These are phyloP conservation scores for Coelinius sp. DNA, from an alignment of 2,888 invertebrate species.

Conservation along the genomic window DNA sequence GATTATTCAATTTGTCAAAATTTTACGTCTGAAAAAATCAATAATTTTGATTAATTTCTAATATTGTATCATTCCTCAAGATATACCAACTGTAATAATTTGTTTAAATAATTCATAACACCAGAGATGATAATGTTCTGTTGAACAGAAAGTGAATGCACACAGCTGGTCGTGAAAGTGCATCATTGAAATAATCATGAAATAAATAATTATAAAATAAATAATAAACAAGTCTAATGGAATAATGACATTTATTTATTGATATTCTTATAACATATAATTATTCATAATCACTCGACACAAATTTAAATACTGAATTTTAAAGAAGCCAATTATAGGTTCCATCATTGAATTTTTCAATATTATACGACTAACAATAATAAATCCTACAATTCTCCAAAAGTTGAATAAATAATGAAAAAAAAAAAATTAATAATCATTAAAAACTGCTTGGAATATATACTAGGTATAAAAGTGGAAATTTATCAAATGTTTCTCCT, in stretches of 20 bases:
- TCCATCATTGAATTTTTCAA: not conserved
- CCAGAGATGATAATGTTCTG: not conserved
- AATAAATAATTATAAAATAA: conserved; percentile 46
- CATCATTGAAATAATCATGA: conserved; percentile 50
- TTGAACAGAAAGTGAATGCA: not conserved
- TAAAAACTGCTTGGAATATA: not conserved
- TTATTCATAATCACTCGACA: conserved; percentile 14
- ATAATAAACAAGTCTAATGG: conserved; percentile 1
- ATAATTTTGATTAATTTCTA: not conserved
- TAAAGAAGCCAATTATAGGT: not conserved
- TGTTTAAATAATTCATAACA: not conserved
- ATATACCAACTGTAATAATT: conserved; percentile 24
- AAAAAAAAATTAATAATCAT: not conserved
- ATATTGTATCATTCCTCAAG: not conserved
- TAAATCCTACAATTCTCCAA: not conserved
- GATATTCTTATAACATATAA: conserved; percentile 21
- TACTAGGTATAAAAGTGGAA: not conserved
- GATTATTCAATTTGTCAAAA: not conserved
- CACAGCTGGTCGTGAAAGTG: conserved; percentile 34
- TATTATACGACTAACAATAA: not conserved
- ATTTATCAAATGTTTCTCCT: not conserved
- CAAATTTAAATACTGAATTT: conserved; percentile 24
- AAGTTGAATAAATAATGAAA: not conserved
- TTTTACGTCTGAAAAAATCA: not conserved
- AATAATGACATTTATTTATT: conserved; percentile 19